Percentiles rank a stretch among this genome's conserved stretches.
Conservation (phyloP, 2,113 vertebrate genomes). For the Brachyhypopomus occidentalis region DNA sequence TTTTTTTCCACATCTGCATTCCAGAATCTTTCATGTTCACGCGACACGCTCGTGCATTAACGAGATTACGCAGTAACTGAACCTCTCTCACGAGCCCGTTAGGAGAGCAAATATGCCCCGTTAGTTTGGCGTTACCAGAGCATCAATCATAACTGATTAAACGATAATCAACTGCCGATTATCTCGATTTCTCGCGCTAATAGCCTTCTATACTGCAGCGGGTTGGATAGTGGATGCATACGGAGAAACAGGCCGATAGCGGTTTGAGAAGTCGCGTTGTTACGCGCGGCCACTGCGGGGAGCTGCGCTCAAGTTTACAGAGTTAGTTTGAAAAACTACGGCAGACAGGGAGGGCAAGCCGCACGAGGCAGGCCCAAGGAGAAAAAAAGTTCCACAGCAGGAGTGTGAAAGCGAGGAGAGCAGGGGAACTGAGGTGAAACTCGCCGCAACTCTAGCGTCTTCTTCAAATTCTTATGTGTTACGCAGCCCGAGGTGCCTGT, state of each 20-base stretch:
- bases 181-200: conserved; percentile 69
- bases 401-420: conserved; percentile 29
- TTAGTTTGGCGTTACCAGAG: conserved; percentile 89
- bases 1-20: conserved; percentile 85
- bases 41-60: conserved; percentile 73
- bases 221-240: conserved; percentile 71
- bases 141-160: conserved; percentile 95
- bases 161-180: conserved; percentile 85
- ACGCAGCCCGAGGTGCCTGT: neutral
- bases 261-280: neutral
- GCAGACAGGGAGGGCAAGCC: neutral
- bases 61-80: conserved; percentile 93
- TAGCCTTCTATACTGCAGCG: conserved; percentile 47
- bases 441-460: neutral
- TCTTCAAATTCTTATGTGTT: neutral
- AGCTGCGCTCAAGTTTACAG: conserved; percentile 83
- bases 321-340: neutral
- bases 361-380: neutral
- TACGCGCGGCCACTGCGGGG: conserved; percentile 81
- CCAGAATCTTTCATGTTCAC: conserved; percentile 68
- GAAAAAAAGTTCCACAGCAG: conserved; percentile 25
- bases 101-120: conserved; percentile 39
- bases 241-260: conserved; percentile 35
- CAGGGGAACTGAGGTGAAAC: conserved; percentile 13
- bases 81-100: conserved; percentile 51